Base-by-base conservation (phyloP, 2,797 vertebrate genomes). In the Sebastes itinus region DNA sequence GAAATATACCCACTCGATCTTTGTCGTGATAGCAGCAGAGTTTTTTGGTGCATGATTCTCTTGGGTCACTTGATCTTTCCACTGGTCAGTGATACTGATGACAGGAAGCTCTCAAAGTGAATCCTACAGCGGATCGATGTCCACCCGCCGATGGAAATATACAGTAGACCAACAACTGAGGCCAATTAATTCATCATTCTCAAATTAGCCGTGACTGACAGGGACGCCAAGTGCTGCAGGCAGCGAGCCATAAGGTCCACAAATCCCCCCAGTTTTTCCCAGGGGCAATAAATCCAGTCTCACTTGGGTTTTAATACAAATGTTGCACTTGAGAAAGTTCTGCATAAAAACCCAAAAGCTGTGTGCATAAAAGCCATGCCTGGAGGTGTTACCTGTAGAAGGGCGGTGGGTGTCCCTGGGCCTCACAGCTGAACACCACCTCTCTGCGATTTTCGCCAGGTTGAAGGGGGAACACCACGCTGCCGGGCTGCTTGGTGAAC, bases 401-500 rank as follows among this genome's bases (percentile, higher is more conserved):
- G 33, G 97, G 97, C 4, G 94, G 92, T 25, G 98, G 97, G 76
- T 97, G 96, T 88, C 98, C 98, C 88, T 96, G 96, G 16, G 96
- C 98, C 90, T 99, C 97, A 1, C 98, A 99, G 90, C 89, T 97
- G 87, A 99, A 96, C 88, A 97, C 97, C 86, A 99, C 97, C 87
- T 97, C 97, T 81, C 96, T 96, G 83, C 95, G 97, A 59, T 88
- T 93, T 85, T 98, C 97, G 0, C 92, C 91, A 0, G 97, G 95
- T 80, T 96, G 96, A 93, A 99, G 77, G 28, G 98, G 97, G 89
- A 99, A 99, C 89, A 98, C 96, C 56, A 97, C 32, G 33, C 95
- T 97, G 92, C 95, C 96, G 3, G 98, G 98, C 81, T 99, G 97
- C 90, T 98, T 98, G 69, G 97, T 95, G 88, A 99, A 99, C 25